phyloP scores from a whole-genome alignment of 1,140 invertebrate genomes.

The Ceratina australensis region DNA sequence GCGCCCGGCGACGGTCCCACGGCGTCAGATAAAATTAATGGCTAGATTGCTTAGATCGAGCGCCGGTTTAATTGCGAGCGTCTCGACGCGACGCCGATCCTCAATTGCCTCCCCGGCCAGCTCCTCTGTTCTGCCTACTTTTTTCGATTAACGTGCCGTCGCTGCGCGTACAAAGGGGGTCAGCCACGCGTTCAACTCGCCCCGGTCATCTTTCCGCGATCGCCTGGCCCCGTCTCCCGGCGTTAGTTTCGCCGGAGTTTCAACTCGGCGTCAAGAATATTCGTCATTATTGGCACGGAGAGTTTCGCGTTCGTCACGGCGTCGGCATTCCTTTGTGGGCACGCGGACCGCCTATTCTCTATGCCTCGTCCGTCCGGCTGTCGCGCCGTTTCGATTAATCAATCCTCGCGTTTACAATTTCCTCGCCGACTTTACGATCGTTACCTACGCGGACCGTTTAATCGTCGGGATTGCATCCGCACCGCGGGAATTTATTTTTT shows the following conservation, averaged over 20 bases:
- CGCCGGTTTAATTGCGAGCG: slow-evolving; percentile 31
- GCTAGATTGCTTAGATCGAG: slow-evolving; percentile 26
- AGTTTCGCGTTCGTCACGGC: slow-evolving; percentile 29
- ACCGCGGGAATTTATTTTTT: too few relatives aligned
- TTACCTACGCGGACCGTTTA: not conserved
- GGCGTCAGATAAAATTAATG: slow-evolving; percentile 39
- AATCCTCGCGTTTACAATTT: not conserved
- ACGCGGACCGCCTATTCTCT: not conserved
- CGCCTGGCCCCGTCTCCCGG: too few relatives aligned
- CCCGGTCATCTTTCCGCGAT: not conserved
- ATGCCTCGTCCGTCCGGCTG: not conserved
- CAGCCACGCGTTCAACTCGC: slow-evolving; percentile 33
- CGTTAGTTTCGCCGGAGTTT: not conserved
- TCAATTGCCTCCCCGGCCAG: slow-evolving; percentile 7
- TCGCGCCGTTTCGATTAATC: not conserved
- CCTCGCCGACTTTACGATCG: not conserved
- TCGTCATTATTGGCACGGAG: slow-evolving; percentile 28
- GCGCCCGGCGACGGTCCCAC: not conserved
- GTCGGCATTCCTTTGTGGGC: slow-evolving; percentile 1
- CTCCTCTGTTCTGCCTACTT: slow-evolving; percentile 36
- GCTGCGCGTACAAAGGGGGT: slow-evolving; percentile 40
- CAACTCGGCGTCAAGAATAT: slow-evolving; percentile 6
- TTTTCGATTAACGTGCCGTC: slow-evolving; percentile 40
- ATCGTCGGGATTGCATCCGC: not conserved
- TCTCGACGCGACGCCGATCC: slow-evolving; percentile 42